Evolutionary conservation across 2,113 vertebrate genomes (phyloP).

Genomic region (Osmerus mordax): DNA sequence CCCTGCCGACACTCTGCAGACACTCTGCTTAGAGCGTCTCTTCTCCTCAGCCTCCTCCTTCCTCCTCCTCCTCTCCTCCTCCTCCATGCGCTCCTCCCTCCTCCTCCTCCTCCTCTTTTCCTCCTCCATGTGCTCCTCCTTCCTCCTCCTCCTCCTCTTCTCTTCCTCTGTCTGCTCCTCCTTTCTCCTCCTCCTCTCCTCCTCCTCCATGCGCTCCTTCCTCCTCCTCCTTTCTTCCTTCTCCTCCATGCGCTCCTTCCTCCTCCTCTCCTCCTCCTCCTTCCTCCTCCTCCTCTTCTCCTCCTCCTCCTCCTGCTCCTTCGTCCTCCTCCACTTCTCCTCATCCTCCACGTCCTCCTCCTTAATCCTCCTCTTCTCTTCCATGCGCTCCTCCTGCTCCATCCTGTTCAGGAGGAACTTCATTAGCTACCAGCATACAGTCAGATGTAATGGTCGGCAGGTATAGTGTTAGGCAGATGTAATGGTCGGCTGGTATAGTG

Average conservation of each 20-base stretch:
- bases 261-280: too few species aligned
- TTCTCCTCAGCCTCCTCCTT: slow-evolving; percentile 96
- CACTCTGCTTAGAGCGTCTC: slow-evolving; percentile 94
- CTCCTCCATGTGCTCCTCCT: too few species aligned
- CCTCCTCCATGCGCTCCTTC: slow-evolving; percentile 79
- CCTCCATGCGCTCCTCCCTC: slow-evolving; percentile 69
- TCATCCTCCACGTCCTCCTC: too few species aligned
- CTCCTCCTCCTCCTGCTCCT: slow-evolving; percentile 70
- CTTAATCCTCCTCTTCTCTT: slow-evolving; percentile 47
- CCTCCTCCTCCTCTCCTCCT: slow-evolving; percentile 95
- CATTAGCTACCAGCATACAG: slow-evolving; percentile 99
- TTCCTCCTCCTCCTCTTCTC: slow-evolving; percentile 30
- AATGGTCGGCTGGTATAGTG: too few species aligned
- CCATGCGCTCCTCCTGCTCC: slow-evolving; percentile 97
- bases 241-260: too few species aligned
- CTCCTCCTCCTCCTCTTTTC: slow-evolving; percentile 96
- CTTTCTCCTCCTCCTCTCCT: slow-evolving; percentile 91
- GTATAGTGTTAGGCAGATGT: too few species aligned
- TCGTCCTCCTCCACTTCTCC: too few species aligned
- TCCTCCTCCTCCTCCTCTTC: too few species aligned
- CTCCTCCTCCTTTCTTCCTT: slow-evolving; percentile 98
- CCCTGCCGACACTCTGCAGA: slow-evolving; percentile 89
- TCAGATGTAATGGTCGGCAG: slow-evolving; percentile 66
- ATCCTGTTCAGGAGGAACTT: slow-evolving; percentile 99
- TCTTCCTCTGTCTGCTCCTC: slow-evolving; percentile 70